Evolutionary conservation across 2,888 invertebrate species (phyloP), one percentile per base, ranked within the genome.

Genomic region (Amphipoea lucens): DNA sequence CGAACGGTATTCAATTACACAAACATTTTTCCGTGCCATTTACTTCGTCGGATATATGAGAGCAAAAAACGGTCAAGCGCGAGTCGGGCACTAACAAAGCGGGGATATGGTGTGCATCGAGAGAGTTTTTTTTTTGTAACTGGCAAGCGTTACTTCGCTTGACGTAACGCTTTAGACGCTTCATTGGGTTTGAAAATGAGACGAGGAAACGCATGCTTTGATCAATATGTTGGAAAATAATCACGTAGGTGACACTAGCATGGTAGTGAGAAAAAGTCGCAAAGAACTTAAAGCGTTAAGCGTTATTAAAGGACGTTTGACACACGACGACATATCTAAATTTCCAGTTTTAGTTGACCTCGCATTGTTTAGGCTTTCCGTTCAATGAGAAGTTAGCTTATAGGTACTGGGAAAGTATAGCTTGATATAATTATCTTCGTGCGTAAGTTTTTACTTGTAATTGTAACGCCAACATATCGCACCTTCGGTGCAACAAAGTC

Each of bases 11-110:
- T 89, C 88, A 89, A 89, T 88, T 89, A 89, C 89, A 89, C 83
- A 86, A 88, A 86, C 87, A 89, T 88, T 89, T 89, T 89, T 89
- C 88, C 88, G 60, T 83, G 73, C 89, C 89, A 88, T 89, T 89
- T 89, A 86, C 89, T 85, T 75, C 81, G 63, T 42, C 66, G 84
- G 82, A 89, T 89, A 85, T 87, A 88, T 83, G 88, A 83, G 88
- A 83, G 76, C 65, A 87, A 87, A 89, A 89, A 86, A 80, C 76
- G 81, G 88, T 79, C 84, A 88, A 82, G 86, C 79, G 71, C 73
- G 82, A 88, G 82, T 80, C 74, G 54, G 65, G 72, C n/a, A 60
- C 45, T 40, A 57, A 78, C 77, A 63, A 78, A 81, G 70, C 75
- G 77, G 74, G 79, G 72, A 73, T 77, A 69, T 72, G 76, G 86